Percentiles rank a stretch among this genome's conserved stretches.
Conservation (phyloP, 2,113 vertebrate genomes). For the Eolophus roseicapilla region DNA sequence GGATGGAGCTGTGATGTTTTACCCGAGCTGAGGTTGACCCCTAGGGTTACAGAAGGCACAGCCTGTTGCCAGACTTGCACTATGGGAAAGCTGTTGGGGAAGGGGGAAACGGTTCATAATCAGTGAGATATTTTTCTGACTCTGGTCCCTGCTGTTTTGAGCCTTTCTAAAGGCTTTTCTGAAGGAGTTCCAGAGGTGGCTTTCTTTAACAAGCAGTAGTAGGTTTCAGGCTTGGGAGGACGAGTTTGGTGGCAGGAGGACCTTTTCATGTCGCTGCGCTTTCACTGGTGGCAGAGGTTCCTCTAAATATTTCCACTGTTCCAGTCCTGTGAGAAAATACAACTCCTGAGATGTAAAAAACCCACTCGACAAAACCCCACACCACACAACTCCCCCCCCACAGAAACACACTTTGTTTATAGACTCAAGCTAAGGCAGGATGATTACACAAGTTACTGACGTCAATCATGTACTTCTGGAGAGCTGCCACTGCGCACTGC, state of each 20-base stretch:
- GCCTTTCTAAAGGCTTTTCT: not conserved
- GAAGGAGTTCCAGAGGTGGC: not conserved
- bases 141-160: not conserved
- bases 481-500: not conserved
- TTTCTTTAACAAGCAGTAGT: not conserved
- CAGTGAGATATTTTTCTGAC: not conserved
- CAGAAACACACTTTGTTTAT: not conserved
- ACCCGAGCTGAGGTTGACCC: not conserved
- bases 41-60: not conserved
- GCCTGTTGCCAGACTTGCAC: not conserved
- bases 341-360: not conserved
- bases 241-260: accelerated
- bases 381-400: not conserved
- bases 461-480: slow-evolving; percentile 59
- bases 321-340: not conserved
- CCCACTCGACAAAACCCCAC: not conserved
- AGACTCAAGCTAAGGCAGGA: not conserved
- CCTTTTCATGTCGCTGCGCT: not conserved
- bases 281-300: not conserved
- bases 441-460: slow-evolving; percentile 30
- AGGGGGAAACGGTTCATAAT: not conserved
- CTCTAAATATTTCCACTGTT: not conserved
- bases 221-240: not conserved
- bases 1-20: not conserved
- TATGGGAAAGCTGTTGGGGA: not conserved